Evolutionary conservation across 2,113 vertebrate genomes (phyloP).

Genomic region (Casuarius casuarius): DNA sequence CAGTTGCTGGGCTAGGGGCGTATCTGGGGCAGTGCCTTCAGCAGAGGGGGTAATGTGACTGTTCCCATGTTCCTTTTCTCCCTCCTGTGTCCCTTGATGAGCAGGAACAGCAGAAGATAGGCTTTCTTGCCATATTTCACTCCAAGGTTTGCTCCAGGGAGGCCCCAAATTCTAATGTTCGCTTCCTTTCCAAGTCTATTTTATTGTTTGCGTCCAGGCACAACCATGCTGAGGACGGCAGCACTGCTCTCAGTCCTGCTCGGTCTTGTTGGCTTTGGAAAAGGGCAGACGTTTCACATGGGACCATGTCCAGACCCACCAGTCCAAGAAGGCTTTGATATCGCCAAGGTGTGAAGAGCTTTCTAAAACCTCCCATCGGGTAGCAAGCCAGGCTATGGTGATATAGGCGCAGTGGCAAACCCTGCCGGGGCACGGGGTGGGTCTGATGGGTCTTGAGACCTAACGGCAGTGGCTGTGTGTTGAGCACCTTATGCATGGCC

Average conservation of each 20-base stretch:
- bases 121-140: accelerated
- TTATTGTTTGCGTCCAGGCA: accelerated
- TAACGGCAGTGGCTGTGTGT: background rate
- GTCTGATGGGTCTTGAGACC: background rate
- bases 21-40: background rate
- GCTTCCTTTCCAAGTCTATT: background rate
- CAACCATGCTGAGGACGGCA: background rate
- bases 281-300: constrained; percentile 85
- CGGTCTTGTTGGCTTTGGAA: background rate
- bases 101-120: too few relatives aligned
- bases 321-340: constrained; percentile 83
- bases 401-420: accelerated
- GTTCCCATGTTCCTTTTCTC: background rate
- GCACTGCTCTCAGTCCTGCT: constrained; percentile 23
- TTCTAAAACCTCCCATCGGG: accelerated
- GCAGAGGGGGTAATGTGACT: background rate
- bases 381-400: background rate
- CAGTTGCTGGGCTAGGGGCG: background rate
- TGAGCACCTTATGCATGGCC: background rate
- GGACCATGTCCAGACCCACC: constrained; percentile 85
- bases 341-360: constrained; percentile 81
- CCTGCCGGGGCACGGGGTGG: background rate
- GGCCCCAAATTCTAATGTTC: background rate
- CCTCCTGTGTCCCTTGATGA: background rate
- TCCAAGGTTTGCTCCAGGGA: background rate